Percentiles rank a stretch among this genome's conserved stretches.
phyloP scores from a whole-genome alignment of 2,888 invertebrate genomes.

The Drosophila seclusa region DNA sequence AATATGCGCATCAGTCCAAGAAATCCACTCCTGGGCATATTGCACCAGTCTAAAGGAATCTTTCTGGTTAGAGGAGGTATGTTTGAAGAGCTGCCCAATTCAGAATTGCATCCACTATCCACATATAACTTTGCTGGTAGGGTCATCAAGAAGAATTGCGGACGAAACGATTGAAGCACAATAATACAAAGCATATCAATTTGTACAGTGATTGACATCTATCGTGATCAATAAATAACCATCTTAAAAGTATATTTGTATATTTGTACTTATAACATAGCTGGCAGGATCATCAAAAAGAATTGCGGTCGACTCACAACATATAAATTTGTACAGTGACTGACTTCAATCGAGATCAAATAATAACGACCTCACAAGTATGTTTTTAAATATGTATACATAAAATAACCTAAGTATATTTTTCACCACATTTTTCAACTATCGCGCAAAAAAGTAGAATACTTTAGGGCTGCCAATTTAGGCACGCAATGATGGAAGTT shows the following conservation, averaged over 20 bases:
- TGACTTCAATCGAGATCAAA: no score
- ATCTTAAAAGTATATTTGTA: not conserved
- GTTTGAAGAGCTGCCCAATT: slow-evolving; percentile 52
- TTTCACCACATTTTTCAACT: not conserved
- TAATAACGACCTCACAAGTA: not conserved
- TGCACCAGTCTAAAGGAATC: slow-evolving; percentile 56
- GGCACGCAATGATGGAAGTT: not conserved
- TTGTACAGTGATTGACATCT: not conserved
- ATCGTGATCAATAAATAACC: not conserved
- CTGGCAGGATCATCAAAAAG: slow-evolving; percentile 53
- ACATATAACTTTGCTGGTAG: slow-evolving; percentile 59
- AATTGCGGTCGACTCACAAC: slow-evolving; percentile 37
- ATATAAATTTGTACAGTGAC: no score
- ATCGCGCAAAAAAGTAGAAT: slow-evolving; percentile 11
- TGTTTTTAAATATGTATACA: not conserved
- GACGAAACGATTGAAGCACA: slow-evolving; percentile 41
- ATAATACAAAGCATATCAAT: not conserved
- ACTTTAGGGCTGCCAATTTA: slow-evolving; percentile 23
- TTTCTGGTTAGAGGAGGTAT: slow-evolving; percentile 61
- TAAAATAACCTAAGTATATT: not conserved
- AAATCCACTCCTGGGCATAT: slow-evolving; percentile 54
- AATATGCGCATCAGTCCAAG: slow-evolving; percentile 67
- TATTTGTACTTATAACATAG: slow-evolving; percentile 48
- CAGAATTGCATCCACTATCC: slow-evolving; percentile 40
- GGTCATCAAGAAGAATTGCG: slow-evolving; percentile 58